These are phyloP conservation scores for Bombus soroeensis DNA, from an alignment of 1,140 invertebrate genomes.

Conservation along the genomic window DNA sequence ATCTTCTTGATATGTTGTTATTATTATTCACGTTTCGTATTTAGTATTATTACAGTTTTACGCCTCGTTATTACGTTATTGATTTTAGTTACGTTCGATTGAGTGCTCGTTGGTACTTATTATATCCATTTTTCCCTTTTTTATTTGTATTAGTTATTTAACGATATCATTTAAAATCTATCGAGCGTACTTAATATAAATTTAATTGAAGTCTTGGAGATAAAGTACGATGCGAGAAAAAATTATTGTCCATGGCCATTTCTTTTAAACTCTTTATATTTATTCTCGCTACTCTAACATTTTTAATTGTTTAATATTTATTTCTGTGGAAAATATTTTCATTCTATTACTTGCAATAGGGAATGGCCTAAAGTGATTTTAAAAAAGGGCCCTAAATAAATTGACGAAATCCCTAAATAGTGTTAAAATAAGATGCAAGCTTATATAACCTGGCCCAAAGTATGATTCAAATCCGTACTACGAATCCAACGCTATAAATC, in stretches of 20 bases:
- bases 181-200: background rate
- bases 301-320: background rate
- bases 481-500: too few relatives aligned
- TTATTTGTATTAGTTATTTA: too few relatives aligned
- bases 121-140: background rate
- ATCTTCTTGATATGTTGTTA: background rate
- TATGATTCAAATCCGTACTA: too few relatives aligned
- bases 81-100: background rate
- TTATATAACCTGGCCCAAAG: too few relatives aligned
- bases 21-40: background rate
- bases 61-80: background rate
- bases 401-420: too few relatives aligned
- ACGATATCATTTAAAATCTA: background rate
- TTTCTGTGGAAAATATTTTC: background rate
- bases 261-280: background rate
- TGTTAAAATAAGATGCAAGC: background rate
- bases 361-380: background rate
- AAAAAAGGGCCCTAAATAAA: accelerated
- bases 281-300: background rate
- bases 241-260: background rate
- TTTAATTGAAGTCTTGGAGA: background rate
- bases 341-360: background rate
- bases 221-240: background rate
- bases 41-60: background rate
- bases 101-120: background rate